Base-by-base conservation (phyloP, 2,113 vertebrate species). In the Vicugna pacos region DNA sequence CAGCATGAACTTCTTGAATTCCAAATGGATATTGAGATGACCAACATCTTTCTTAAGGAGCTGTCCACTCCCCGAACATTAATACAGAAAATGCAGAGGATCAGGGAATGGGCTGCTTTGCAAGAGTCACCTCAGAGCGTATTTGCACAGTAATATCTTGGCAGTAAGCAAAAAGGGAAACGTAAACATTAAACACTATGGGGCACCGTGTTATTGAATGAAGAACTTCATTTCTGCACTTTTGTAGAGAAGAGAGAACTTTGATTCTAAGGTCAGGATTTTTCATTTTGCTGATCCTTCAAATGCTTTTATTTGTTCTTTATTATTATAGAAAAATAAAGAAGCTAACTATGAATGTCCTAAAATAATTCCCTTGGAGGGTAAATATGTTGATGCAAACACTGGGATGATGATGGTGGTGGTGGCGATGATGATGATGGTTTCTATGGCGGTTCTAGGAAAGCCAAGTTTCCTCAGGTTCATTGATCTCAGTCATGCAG, bases 211-310 rank as follows among this genome's bases (percentile, higher is more conserved):
- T 42, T 97, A 91, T 67, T 80, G 46, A 93, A 75, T 83, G 84
- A 97, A 92, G 81, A 95, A 96, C 94, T 95, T 94, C 86, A 90
- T 82, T 93, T 92, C 64, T 60, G 16, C 8, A 13, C 20, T 80
- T 95, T 26, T 54, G 8, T 64, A 48, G 67, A 87, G 83, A 89
- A 48, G 14, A 67, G 26, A 79, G 26, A 94, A 58, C 24, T 86
- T 94, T 90, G 56, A 91, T 65, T 94, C 32, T 77, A 48, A 89
- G 73, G 73, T 89, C 60, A 87, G 26, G 67, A 90, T 46, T 95
- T 91, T 86, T 75, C n/a, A 73, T 60, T 86, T 95, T 80, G 35
- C n/a, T 73, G 0, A 87, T 95, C 26, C 54, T 95, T 84, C 35
- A 28, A 73, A 79, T 92, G 17, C 28, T 85, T 89, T 95, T 85